Evolutionary conservation across 2,888 invertebrate species (phyloP), one percentile per base, ranked within the genome.

Genomic region (Sphinx pinastri): DNA sequence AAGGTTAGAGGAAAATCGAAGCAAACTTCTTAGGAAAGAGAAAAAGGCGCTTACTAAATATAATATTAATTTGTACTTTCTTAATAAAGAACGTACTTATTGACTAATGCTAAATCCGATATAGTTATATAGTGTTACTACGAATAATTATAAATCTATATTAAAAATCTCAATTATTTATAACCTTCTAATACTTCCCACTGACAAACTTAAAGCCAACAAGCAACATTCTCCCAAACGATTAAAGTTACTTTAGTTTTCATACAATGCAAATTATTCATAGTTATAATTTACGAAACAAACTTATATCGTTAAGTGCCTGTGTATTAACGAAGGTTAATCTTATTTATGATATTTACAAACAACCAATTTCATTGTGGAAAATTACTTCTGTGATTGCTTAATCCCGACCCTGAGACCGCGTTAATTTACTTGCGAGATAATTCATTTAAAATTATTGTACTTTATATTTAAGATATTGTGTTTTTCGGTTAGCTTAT

Each of bases 361-460:
- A 76, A 77, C 71, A 70, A 70, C 67, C 74, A 74, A 74, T 79
- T 79, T 75, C 74, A 70, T 72, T 55, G 71, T 47, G 68, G 75
- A 71, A 71, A 72, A 76, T 74, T 77, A 76, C 70, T 72, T 69
- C 74, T 77, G 79, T 80, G 79, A 79, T 81, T 81, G 78, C 78
- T 78, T 80, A 81, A 83, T 81, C 77, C 78, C 72, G 68, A 63
- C 58, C 68, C 70, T 59, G 72, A 73, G 72, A 73, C 76, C 71
- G 72, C 68, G 75, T 75, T 81, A 77, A 83, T 80, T 80, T 77
- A 72, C 75, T 75, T 73, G 73, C 66, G 72, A 72, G 74, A 8
- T 5, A 54, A 72, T 78, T 78, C 71, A 75, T 77, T 76, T 76
- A 75, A 80, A 82, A 45, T 80, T 78, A 77, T 76, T 73, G 74